Evolutionary conservation across 1,140 invertebrate species (phyloP), one percentile per base, ranked within the genome.

Genomic region (Atta colombica): DNA sequence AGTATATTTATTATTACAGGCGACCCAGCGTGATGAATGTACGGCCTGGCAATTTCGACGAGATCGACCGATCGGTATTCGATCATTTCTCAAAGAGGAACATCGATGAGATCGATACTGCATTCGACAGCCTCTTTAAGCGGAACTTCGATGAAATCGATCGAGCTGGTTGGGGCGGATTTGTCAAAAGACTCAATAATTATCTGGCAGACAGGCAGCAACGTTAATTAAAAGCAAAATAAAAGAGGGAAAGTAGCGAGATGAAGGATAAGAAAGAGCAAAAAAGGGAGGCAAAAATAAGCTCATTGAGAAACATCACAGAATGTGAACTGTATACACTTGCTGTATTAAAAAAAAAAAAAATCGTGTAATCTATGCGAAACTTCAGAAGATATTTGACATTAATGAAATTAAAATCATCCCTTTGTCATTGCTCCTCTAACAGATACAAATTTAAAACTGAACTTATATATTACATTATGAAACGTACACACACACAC

Each of bases 31-130:
- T n/a, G 14, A 68, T 28, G 21, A 86, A 72, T 45, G 2, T 63
- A 45, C 85, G 77, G 53, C 51, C 90, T 75, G 90, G 94, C 21
- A 95, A 95, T 86, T 95, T 96, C 61, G 96, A 96, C 65, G 95
- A 96, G 85, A 96, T 96, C 77, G 95, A 96, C 87, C 88, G 94
- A 25, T 39, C 74, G 14, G 91, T 93, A 45, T 92, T 94, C 74
- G 31, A 92, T 25, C 77, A 86, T 28, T 95, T 95, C 78, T 93
- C 90, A 45, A 96, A 96, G 92, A 94, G 96, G 90, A 96, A 97
- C 82, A 96, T 97, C 45, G 96, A 97, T 87, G 96, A 97, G 89
- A 97, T 97, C 86, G 96, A 96, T 92, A 95, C 95, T 85, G 96
- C 96, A 45, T 97, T 96, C 88, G 95, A 95, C n/a, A 96, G 95